These are phyloP conservation scores for Silurus glanis DNA, from an alignment of 2,113 vertebrate species.

Conservation along the genomic window DNA sequence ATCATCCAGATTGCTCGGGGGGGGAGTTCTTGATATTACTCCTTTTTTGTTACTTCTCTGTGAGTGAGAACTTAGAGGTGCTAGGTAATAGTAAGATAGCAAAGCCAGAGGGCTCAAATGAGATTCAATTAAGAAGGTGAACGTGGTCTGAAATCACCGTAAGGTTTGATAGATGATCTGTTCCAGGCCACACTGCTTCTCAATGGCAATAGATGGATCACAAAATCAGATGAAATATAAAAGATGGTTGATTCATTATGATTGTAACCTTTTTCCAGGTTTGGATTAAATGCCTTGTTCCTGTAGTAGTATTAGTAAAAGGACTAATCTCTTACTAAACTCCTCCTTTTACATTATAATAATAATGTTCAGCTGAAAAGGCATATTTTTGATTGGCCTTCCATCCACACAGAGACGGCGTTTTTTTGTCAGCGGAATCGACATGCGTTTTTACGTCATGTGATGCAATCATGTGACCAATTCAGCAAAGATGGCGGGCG, in stretches of 20 bases:
- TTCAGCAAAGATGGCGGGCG: no score
- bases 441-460: no score
- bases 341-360: no score
- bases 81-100: constrained; percentile 12
- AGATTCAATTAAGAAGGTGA: constrained; percentile 51
- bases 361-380: no score
- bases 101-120: constrained; percentile 25
- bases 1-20: constrained; percentile 14
- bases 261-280: no score
- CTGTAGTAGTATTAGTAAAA: no score
- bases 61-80: neutral
- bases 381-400: no score
- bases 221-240: neutral
- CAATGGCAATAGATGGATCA: neutral
- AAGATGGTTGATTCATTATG: neutral
- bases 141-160: constrained; percentile 49
- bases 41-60: constrained; percentile 11
- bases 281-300: no score
- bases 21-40: neutral
- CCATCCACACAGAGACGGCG: no score
- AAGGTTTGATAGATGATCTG: constrained; percentile 40
- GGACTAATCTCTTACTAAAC: no score
- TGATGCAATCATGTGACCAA: no score
- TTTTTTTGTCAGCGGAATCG: no score
- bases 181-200: constrained; percentile 16